Percentiles rank a stretch among this genome's conserved stretches.
These are phyloP conservation scores for Drosophila setosimentum DNA, from an alignment of 2,888 invertebrate genomes.

Conservation along the genomic window DNA sequence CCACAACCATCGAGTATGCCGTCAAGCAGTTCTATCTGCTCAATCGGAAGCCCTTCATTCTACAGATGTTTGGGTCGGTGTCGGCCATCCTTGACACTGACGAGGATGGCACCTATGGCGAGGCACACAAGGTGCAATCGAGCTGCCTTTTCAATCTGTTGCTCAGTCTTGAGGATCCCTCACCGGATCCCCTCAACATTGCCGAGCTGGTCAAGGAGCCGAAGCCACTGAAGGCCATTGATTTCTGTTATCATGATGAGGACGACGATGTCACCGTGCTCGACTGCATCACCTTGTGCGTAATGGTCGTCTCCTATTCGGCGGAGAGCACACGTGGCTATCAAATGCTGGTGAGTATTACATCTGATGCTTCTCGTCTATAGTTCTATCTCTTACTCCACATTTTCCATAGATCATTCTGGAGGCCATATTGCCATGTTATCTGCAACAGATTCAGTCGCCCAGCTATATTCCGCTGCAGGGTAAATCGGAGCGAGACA, in stretches of 20 bases:
- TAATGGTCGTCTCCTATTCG: conserved; percentile 99
- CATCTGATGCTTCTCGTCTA: background rate
- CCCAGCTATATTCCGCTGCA: conserved; percentile 93
- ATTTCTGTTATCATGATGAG: conserved; percentile 99
- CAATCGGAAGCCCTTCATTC: conserved; percentile 98
- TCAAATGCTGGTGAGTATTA: conserved; percentile 92
- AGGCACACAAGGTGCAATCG: conserved; percentile 96
- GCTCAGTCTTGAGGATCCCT: conserved; percentile 96
- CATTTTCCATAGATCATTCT: conserved; percentile 91
- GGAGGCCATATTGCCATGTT: conserved; percentile 98
- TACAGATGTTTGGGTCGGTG: conserved; percentile 99
- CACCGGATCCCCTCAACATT: conserved; percentile 96
- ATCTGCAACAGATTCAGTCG: conserved; percentile 96
- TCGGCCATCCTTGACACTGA: conserved; percentile 98
- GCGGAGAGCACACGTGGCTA: conserved; percentile 97
- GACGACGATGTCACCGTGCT: conserved; percentile 98
- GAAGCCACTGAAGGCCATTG: conserved; percentile 96
- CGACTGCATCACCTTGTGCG: conserved; percentile 99
- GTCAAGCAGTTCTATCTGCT: conserved; percentile 99
- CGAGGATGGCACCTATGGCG: conserved; percentile 93
- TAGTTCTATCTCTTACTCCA: background rate
- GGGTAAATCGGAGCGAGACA: conserved; percentile 96
- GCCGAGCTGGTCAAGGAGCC: conserved; percentile 96
- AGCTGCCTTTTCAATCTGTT: conserved; percentile 96
- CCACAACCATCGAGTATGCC: conserved; percentile 98